Percentiles rank a stretch among this genome's conserved stretches.
These are phyloP conservation scores for Triplophysa siluroides DNA, from an alignment of 2,113 vertebrate species.

Conservation along the genomic window DNA sequence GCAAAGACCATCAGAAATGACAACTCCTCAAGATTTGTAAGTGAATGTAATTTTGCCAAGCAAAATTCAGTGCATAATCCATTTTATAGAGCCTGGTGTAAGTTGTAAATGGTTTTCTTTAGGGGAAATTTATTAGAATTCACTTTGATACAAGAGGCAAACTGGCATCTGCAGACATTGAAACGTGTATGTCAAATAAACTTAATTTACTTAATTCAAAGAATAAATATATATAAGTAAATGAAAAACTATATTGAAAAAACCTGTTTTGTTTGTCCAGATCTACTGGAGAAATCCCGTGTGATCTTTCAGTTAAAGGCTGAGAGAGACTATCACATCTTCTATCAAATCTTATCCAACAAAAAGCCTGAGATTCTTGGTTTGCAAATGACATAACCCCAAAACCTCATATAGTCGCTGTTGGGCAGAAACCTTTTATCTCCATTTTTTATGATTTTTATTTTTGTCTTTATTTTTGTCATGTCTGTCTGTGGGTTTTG, in stretches of 20 bases:
- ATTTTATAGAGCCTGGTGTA: neutral
- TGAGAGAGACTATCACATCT: conserved; percentile 94
- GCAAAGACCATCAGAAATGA: conserved; percentile 90
- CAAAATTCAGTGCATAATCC: neutral
- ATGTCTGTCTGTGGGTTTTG: no score
- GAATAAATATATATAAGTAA: conserved; percentile 1
- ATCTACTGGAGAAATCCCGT: conserved; percentile 92
- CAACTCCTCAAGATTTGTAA: conserved; percentile 88
- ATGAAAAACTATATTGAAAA: neutral
- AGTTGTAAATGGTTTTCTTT: conserved; percentile 24
- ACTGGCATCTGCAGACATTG: conserved; percentile 89
- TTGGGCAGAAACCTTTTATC: no score
- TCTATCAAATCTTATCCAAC: conserved; percentile 94
- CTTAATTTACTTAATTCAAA: neutral
- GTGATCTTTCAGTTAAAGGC: conserved; percentile 90
- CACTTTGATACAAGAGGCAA: conserved; percentile 91
- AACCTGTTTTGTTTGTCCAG: conserved; percentile 61
- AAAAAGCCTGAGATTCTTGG: conserved; percentile 91
- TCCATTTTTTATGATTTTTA: no score
- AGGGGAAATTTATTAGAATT: conserved; percentile 96
- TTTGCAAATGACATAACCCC: conserved; percentile 68
- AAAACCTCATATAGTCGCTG: neutral
- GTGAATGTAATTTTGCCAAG: conserved; percentile 48
- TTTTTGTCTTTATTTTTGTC: no score
- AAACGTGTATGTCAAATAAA: conserved; percentile 83